Percentiles rank a stretch among this genome's conserved stretches.
phyloP scores from a whole-genome alignment of 2,888 invertebrate genomes.

The Parnassius apollo region DNA sequence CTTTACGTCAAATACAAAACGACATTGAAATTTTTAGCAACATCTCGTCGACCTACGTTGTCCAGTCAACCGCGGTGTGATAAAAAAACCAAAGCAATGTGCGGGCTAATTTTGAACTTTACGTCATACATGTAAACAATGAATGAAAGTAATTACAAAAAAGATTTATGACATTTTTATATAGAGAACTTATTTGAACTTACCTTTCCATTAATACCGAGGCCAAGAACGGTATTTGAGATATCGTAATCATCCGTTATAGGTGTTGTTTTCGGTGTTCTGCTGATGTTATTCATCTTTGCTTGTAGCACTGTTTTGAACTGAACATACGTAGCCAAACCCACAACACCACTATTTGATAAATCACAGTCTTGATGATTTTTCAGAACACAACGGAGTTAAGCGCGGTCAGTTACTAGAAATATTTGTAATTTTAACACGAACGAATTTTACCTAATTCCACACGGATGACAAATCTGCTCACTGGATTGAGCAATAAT shows the following conservation, averaged over 20 bases:
- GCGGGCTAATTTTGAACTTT: constrained; percentile 38
- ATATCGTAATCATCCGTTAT: constrained; percentile 96
- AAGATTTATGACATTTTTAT: constrained; percentile 18
- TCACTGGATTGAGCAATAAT: constrained; percentile 32
- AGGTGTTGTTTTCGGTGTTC: constrained; percentile 87
- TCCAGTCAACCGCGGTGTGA: constrained; percentile 26
- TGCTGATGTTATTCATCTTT: constrained; percentile 66
- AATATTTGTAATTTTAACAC: constrained; percentile 26
- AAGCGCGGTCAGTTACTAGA: constrained; percentile 28
- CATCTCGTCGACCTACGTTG: constrained; percentile 13
- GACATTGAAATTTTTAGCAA: constrained; percentile 14
- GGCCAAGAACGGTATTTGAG: constrained; percentile 94
- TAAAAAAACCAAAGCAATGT: constrained; percentile 28
- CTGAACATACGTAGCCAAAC: constrained; percentile 21
- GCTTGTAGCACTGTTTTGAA: constrained; percentile 36
- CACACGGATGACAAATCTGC: constrained; percentile 41
- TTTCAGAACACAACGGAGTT: constrained; percentile 25
- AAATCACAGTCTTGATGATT: constrained; percentile 6
- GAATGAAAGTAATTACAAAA: constrained; percentile 14
- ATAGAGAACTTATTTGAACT: constrained; percentile 33
- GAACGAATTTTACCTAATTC: constrained; percentile 39
- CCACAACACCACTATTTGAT: constrained; percentile 18
- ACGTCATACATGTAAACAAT: constrained; percentile 50
- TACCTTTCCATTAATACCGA: constrained; percentile 98
- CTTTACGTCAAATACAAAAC: constrained; percentile 1